A percentile compares a stretch with the other conserved stretches of the same genome.
Conservation (phyloP, 2,888 invertebrate genomes). For the Polydrusus tereticollis region DNA sequence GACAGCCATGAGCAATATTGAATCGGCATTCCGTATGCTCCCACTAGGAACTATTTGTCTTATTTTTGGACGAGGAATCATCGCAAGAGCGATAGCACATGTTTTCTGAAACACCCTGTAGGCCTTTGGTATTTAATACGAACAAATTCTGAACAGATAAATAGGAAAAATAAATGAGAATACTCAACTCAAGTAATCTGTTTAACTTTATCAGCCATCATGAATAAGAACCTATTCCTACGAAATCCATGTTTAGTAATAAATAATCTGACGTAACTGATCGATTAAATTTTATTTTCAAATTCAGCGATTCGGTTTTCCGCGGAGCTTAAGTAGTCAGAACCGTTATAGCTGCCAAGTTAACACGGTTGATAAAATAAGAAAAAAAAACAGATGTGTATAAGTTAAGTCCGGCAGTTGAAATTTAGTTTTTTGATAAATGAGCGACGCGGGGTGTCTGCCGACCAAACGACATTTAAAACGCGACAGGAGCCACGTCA, state of each 20-base stretch:
- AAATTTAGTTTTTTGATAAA: conserved; percentile 47
- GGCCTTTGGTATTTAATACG: no score
- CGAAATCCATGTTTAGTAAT: background rate
- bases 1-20: no score
- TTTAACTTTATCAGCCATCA: background rate
- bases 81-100: no score
- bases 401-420: conserved; percentile 31
- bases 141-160: no score
- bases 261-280: background rate
- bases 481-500: conserved; percentile 56
- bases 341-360: background rate
- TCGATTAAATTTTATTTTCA: background rate
- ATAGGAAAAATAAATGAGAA: no score
- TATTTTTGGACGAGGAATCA: no score
- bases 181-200: no score
- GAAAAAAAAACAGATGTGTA: conserved; percentile 13
- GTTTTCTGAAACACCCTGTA: no score
- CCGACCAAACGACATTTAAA: conserved; percentile 50
- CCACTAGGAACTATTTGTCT: no score
- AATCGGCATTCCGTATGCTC: no score
- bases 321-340: background rate
- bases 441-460: conserved; percentile 47
- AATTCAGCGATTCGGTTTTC: no score
- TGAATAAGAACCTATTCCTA: background rate
- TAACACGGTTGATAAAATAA: background rate